Base-by-base conservation (phyloP, 2,888 invertebrate species). In the Eupithecia insigniata region DNA sequence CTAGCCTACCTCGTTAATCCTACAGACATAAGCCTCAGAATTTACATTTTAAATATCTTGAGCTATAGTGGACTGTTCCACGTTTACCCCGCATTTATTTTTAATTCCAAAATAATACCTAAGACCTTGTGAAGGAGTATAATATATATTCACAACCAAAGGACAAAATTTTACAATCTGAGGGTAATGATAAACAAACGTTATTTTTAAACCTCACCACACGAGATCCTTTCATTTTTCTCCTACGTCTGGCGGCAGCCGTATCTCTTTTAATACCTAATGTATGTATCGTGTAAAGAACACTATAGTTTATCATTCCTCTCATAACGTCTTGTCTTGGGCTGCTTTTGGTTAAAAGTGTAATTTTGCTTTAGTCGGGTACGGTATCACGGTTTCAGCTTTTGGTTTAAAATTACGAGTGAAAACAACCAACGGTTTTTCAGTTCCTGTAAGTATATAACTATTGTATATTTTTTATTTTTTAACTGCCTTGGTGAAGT, bases 311-410 rank as follows among this genome's bases (percentile, higher is more conserved):
- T 60, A 64, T 67, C 32, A 58, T 73, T 65, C 22, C 36, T 51
- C 36, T 39, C n/a, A 67, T 34, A 32, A 18, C 14, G 26, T 67
- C 61, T 64, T 67, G 39, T 70, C 55, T 55, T 26, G 61, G 69
- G 62, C 73, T 81, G 86, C 85, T 89, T 85, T 78, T 80, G 83
- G 82, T 84, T 83, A 81, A 75, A 79, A 80, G 84, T 84, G 83
- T 85, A 84, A 79, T 84, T 72, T 84, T 81, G 90, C 90, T 90
- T 90, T 81, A 78, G 78, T 81, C 79, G 84, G 87, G 85, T 82
- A 79, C 76, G 83, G 86, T 84, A 76, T 73, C 69, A 69, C 70
- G 77, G 80, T 79, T 58, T 80, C 83, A 79, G 89, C 87, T 88
- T 64, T 87, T 87, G 86, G 86, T 86, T 83, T 83, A 78, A 79